Conservation (phyloP, 2,113 vertebrate genomes). For the Maccullochella peelii region DNA sequence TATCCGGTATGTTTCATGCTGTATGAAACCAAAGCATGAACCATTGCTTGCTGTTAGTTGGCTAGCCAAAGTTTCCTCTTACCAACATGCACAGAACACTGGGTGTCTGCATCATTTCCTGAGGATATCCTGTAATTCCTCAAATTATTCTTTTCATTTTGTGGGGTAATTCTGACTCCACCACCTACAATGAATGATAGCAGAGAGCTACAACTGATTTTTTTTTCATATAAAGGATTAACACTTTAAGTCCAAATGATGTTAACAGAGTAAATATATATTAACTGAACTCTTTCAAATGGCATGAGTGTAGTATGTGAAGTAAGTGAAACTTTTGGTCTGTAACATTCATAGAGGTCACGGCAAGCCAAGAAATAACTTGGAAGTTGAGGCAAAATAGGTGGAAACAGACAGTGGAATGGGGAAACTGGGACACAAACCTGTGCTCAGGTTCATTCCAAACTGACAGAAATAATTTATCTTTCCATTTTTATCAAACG, state of each 20-base stretch:
- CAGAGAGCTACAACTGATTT: background rate
- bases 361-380: conserved; percentile 12
- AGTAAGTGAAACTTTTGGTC: conserved; percentile 3
- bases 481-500: conserved; percentile 40
- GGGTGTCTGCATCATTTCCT: background rate
- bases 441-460: conserved; percentile 30
- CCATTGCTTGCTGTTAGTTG: background rate
- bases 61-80: background rate
- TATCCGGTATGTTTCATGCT: background rate
- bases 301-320: background rate
- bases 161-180: background rate
- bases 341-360: conserved; percentile 25
- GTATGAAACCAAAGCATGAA: background rate
- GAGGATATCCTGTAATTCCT: background rate
- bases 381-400: conserved; percentile 24
- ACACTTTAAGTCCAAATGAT: background rate
- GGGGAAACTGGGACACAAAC: conserved; percentile 24
- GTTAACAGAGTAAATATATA: background rate
- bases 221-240: background rate
- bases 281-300: background rate
- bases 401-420: background rate
- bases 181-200: background rate
- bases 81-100: background rate
- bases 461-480: conserved; percentile 36
- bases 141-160: background rate